Evolutionary conservation across 2,797 vertebrate species (phyloP), one percentile per base, ranked within the genome.

Genomic region (Discoglossus pictus): DNA sequence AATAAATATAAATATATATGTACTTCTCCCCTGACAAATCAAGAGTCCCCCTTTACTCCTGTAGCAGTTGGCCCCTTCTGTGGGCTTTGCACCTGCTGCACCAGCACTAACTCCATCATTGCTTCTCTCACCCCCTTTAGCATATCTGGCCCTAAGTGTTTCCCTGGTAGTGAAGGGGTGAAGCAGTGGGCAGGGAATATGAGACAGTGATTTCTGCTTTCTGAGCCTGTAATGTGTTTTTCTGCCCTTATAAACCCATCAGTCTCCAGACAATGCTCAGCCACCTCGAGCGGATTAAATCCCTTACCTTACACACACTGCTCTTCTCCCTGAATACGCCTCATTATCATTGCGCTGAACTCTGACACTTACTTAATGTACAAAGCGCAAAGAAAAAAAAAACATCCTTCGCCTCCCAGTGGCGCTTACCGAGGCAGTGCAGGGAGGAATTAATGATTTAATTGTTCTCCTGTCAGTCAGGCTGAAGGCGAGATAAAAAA

Each of bases 401-500:
- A 35, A 17, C 27, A 47, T 47, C 25, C 25, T 35, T 23, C 15
- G 17, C 56, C 24, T 20, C 34, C 53, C n/a, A n/a, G 13, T 34
- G 4, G n/a, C 11, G 27, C 12, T 8, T 8, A 17, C 40, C 40
- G 13, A 2, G 20, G 11, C 25, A 16, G 24, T n/a, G 13, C 34
- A 42, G 20, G 40, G 46, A 43, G 42, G 25, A 47, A 61, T 61
- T 36, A 61, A 20, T 36, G 10, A 35, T 61, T 47, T 35, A 61
- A 61, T 61, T 61, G 58, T 47, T 36, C 56, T 16, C 39, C 25
- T 46, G 42, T 60, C 56, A 46, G 17, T 60, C 58, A 46, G 27
- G 35, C 16, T 21, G 7, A 60, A 18, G 27, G 47, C 7, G 13
- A 35, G 25, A 38, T 38, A 36, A 38, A n/a, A 61, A 61, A 47